Conservation (phyloP, 1,140 invertebrate species). For the Euwallacea similis region DNA sequence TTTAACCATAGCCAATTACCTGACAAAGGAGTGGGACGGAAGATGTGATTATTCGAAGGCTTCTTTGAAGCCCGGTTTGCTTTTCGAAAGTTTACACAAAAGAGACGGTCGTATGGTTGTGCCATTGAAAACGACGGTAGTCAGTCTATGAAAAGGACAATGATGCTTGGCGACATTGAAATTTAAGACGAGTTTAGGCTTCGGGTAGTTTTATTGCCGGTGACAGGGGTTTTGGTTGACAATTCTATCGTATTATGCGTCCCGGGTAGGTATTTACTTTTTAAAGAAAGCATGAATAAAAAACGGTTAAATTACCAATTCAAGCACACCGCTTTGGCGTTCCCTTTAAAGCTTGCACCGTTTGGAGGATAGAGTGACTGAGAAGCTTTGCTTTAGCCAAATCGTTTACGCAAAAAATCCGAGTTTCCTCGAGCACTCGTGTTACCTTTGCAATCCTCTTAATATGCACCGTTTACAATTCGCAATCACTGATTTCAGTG, state of each 20-base stretch:
- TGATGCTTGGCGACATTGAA: constrained; percentile 28
- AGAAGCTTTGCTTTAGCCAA: too few species aligned
- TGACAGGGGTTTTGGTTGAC: constrained; percentile 13
- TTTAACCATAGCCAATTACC: constrained; percentile 14
- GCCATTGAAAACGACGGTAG: constrained; percentile 24
- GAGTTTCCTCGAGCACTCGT: too few species aligned
- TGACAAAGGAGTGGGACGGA: constrained; percentile 13
- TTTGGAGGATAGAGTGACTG: too few species aligned
- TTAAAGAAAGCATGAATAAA: not conserved
- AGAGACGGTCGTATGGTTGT: constrained; percentile 22
- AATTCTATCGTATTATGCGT: constrained; percentile 18
- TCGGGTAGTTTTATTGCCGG: constrained; percentile 16
- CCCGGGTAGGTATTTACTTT: not conserved
- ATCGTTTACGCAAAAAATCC: too few species aligned
- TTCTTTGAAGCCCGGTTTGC: constrained; percentile 23
- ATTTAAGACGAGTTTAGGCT: constrained; percentile 25
- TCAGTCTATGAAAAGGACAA: constrained; percentile 26
- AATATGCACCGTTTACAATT: too few species aligned
- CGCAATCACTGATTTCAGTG: too few species aligned
- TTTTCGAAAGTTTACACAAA: constrained; percentile 29
- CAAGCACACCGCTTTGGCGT: too few species aligned
- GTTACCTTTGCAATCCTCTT: too few species aligned
- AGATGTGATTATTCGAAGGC: constrained; percentile 29
- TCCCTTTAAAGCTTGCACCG: too few species aligned
- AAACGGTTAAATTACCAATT: constrained; percentile 17